Evolutionary conservation across 2,888 invertebrate genomes (phyloP).

Genomic region (Saturnia japonica): DNA sequence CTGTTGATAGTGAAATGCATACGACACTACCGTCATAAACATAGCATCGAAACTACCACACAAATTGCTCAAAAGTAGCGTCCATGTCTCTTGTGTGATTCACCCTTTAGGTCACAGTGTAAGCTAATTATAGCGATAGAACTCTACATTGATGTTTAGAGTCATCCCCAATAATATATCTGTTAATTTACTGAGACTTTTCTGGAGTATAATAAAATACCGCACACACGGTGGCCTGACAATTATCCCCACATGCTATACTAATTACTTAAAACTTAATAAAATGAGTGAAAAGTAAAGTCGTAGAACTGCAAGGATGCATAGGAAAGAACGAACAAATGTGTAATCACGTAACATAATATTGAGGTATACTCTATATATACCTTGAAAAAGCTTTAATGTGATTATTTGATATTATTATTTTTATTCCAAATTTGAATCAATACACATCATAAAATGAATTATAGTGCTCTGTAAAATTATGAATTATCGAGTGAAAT

Average conservation of each 20-base stretch:
- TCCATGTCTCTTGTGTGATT: neutral
- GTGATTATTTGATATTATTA: neutral
- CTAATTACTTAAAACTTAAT: neutral
- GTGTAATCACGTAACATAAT: neutral
- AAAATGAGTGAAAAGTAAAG: too few relatives aligned
- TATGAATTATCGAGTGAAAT: neutral
- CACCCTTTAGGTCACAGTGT: neutral
- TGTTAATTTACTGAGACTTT: neutral
- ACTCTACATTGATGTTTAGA: neutral
- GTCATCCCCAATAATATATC: neutral
- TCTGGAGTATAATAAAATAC: too few relatives aligned
- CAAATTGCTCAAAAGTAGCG: constrained; percentile 9
- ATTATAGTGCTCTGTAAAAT: neutral
- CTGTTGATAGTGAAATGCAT: constrained; percentile 7
- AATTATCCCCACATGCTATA: neutral
- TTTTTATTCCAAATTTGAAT: neutral
- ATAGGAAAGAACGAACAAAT: neutral
- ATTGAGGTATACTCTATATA: neutral
- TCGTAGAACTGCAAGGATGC: neutral
- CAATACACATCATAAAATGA: neutral
- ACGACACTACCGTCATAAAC: neutral
- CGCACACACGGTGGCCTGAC: too few relatives aligned
- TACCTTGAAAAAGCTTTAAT: neutral
- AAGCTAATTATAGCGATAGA: neutral
- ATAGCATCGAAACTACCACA: constrained; percentile 12